Conservation (phyloP, 2,888 invertebrate genomes). For the Coecobrya sp. region DNA sequence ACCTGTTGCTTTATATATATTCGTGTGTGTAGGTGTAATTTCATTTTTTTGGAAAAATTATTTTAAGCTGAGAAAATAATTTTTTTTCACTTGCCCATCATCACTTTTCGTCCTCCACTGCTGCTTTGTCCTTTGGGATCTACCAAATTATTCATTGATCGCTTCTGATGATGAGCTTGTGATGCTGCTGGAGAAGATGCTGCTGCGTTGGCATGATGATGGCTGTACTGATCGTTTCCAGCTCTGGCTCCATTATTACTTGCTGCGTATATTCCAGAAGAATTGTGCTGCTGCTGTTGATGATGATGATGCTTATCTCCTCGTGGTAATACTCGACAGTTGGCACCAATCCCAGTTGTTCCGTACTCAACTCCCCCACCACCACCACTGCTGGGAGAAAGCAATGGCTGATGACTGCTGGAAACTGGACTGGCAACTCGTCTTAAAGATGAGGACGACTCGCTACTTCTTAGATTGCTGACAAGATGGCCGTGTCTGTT, state of each 20-base stretch:
- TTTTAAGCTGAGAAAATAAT: background rate
- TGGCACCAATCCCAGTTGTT: slow-evolving; percentile 40
- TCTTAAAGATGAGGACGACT: slow-evolving; percentile 71
- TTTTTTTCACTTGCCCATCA: slow-evolving; percentile 82
- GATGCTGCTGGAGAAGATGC: slow-evolving; percentile 47
- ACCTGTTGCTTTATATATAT: background rate
- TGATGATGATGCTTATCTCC: slow-evolving; percentile 56
- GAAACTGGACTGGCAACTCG: slow-evolving; percentile 71
- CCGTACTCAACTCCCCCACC: slow-evolving; percentile 59
- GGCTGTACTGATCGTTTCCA: slow-evolving; percentile 67
- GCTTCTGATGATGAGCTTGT: slow-evolving; percentile 75
- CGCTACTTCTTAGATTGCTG: slow-evolving; percentile 74
- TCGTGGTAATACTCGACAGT: slow-evolving; percentile 56
- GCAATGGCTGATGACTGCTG: slow-evolving; percentile 40
- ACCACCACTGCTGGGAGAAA: slow-evolving; percentile 57
- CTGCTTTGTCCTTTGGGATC: slow-evolving; percentile 77
- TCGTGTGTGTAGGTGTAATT: background rate
- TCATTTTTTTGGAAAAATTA: background rate
- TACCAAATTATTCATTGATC: slow-evolving; percentile 84
- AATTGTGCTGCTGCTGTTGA: slow-evolving; percentile 44
- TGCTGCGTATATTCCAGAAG: slow-evolving; percentile 9
- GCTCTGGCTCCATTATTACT: slow-evolving; percentile 61
- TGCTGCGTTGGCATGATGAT: slow-evolving; percentile 46
- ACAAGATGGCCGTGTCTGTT: slow-evolving; percentile 75
- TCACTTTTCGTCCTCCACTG: slow-evolving; percentile 78